These are phyloP conservation scores for Actinernus sp. DNA, from an alignment of 92 coral and sea anemone genomes.

Conservation along the genomic window DNA sequence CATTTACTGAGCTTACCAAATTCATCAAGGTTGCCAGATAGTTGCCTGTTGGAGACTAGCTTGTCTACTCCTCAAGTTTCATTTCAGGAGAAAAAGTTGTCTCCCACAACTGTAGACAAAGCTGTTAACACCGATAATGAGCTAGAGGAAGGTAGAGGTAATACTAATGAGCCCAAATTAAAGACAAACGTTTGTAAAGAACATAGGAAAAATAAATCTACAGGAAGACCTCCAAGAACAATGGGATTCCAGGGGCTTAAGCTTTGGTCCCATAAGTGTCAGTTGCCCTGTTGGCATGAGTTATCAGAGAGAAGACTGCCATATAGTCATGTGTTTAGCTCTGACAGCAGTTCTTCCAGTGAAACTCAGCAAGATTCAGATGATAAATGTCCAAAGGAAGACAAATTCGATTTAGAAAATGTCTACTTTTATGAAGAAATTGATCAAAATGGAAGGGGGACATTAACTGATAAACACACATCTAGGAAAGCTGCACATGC, in stretches of 20 bases:
- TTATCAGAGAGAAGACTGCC: not conserved
- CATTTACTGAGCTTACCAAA: constrained; percentile 10
- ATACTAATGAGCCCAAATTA: not conserved
- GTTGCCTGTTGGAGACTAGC: constrained; percentile 1
- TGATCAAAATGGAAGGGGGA: not conserved
- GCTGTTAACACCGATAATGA: constrained; percentile 24
- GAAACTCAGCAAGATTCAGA: constrained; percentile 6
- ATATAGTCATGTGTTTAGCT: constrained; percentile 1
- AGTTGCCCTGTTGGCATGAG: constrained; percentile 9
- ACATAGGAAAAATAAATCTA: not conserved
- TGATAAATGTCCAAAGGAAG: not conserved
- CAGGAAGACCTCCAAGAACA: not conserved
- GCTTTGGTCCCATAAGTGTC: constrained; percentile 42
- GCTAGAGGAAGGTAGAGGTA: not conserved
- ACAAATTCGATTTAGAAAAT: not conserved
- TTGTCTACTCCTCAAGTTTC: not conserved
- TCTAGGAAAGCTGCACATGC: constrained; percentile 19
- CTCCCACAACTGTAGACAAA: constrained; percentile 11
- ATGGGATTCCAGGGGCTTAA: not conserved
- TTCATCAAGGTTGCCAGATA: constrained; percentile 9
- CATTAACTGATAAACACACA: not conserved
- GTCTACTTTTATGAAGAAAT: not conserved
- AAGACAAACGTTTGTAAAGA: constrained; percentile 2
- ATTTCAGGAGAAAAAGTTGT: not conserved
- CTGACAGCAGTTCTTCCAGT: constrained; percentile 1